A percentile compares a stretch with the other conserved stretches of the same genome.
phyloP scores from a whole-genome alignment of 2,797 vertebrate genomes.

The Sternarchorhynchus goeldii region DNA sequence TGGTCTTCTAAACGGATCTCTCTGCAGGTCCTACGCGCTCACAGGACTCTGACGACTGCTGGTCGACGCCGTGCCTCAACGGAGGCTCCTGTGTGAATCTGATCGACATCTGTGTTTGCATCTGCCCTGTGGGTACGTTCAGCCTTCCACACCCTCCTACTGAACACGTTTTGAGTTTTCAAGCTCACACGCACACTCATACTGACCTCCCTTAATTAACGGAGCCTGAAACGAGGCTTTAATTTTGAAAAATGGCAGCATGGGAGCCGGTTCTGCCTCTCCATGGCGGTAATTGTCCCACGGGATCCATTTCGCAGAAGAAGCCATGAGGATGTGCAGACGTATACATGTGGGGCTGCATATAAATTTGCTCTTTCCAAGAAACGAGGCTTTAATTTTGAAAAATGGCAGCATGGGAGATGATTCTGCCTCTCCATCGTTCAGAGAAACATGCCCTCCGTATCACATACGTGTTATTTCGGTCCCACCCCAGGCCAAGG shows the following conservation, averaged over 20 bases:
- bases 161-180: not conserved
- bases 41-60: conserved; percentile 70
- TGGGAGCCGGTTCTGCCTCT: not conserved
- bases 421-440: not conserved
- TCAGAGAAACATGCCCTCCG: conserved; percentile 5
- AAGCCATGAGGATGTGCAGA: not conserved
- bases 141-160: conserved; percentile 8
- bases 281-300: conserved; percentile 24
- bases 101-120: conserved; percentile 77
- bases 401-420: conserved; percentile 19
- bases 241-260: conserved; percentile 26
- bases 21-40: conserved; percentile 75
- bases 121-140: conserved; percentile 77
- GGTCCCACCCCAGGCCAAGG: conserved; percentile 47
- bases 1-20: conserved; percentile 8
- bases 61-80: conserved; percentile 76
- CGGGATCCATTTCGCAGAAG: conserved; percentile 15
- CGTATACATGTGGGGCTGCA: not conserved
- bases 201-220: conserved; percentile 9
- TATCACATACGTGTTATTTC: conserved; percentile 38
- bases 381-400: conserved; percentile 10
- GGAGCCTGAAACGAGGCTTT: conserved; percentile 1
- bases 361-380: conserved; percentile 2
- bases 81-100: conserved; percentile 77
- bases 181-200: not conserved